Percentiles rank a stretch among this genome's conserved stretches.
phyloP scores from a whole-genome alignment of 92 coral and sea anemone genomes.

The Pocillopora meandrina region DNA sequence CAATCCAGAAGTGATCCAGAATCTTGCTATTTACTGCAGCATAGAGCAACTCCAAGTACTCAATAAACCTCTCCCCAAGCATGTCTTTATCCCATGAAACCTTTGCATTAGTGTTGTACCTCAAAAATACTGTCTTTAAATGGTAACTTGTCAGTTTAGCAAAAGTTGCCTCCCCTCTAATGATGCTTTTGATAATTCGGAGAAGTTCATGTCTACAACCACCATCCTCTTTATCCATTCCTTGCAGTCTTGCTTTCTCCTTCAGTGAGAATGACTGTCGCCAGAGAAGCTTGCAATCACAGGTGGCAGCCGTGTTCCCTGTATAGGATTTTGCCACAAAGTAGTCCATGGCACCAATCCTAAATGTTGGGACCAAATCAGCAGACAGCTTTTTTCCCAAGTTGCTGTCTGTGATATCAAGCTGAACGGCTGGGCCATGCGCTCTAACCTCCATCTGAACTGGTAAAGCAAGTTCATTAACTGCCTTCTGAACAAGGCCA shows the following conservation, averaged over 20 bases:
- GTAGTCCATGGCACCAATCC: conserved; percentile 52
- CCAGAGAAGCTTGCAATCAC: conserved; percentile 68
- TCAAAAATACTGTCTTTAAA: conserved; percentile 75
- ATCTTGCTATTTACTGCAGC: conserved; percentile 28
- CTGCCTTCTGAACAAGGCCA: conserved; percentile 60
- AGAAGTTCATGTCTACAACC: conserved; percentile 82
- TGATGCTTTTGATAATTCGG: conserved; percentile 66
- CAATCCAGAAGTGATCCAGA: conserved; percentile 69
- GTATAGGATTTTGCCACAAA: conserved; percentile 70
- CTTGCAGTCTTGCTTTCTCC: conserved; percentile 69
- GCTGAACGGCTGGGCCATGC: conserved; percentile 87
- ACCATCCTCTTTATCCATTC: conserved; percentile 70
- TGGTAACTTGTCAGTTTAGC: conserved; percentile 77
- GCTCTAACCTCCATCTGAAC: conserved; percentile 46
- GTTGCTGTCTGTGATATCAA: conserved; percentile 61
- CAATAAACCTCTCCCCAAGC: conserved; percentile 71
- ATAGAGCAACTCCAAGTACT: conserved; percentile 46
- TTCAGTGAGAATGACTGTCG: conserved; percentile 76
- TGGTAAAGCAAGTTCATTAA: conserved; percentile 30
- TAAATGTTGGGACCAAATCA: conserved; percentile 75
- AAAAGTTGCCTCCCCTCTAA: conserved; percentile 63
- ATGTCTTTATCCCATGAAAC: conserved; percentile 49
- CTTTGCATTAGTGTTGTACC: conserved; percentile 33
- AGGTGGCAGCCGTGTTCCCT: conserved; percentile 8
- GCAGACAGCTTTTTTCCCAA: conserved; percentile 58